phyloP scores from a whole-genome alignment of 2,797 vertebrate species.

The Anableps anableps region DNA sequence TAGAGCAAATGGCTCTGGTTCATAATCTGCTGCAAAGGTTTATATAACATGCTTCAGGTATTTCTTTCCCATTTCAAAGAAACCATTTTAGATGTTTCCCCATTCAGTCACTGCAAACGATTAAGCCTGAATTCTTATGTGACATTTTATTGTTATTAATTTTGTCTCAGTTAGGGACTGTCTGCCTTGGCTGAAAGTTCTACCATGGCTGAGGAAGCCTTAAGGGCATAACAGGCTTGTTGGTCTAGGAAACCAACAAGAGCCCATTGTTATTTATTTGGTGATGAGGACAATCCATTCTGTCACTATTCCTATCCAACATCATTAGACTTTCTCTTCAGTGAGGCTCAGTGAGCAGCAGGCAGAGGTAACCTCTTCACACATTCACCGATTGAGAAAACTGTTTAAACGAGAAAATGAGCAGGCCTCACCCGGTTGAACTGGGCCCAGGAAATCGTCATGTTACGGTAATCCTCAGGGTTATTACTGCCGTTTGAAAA shows the following conservation, averaged over 20 bases:
- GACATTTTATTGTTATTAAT: neutral
- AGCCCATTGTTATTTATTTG: too few species aligned
- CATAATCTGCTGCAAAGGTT: neutral
- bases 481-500: slow-evolving; percentile 89
- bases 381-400: neutral
- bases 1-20: neutral
- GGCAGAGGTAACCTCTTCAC: neutral
- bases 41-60: neutral
- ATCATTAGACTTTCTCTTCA: too few species aligned
- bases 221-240: too few species aligned
- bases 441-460: slow-evolving; percentile 95
- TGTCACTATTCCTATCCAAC: too few species aligned
- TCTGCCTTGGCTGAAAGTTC: too few species aligned
- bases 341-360: too few species aligned
- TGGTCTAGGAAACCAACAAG: too few species aligned
- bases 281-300: too few species aligned
- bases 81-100: neutral
- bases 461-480: slow-evolving; percentile 88
- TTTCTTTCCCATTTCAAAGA: too few species aligned
- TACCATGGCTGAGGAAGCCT: too few species aligned
- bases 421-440: slow-evolving; percentile 89
- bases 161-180: neutral
- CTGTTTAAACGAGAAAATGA: neutral
- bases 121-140: neutral
- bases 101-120: neutral